phyloP scores from a whole-genome alignment of 2,797 vertebrate genomes.

The Enteromius afrohamiltoni region DNA sequence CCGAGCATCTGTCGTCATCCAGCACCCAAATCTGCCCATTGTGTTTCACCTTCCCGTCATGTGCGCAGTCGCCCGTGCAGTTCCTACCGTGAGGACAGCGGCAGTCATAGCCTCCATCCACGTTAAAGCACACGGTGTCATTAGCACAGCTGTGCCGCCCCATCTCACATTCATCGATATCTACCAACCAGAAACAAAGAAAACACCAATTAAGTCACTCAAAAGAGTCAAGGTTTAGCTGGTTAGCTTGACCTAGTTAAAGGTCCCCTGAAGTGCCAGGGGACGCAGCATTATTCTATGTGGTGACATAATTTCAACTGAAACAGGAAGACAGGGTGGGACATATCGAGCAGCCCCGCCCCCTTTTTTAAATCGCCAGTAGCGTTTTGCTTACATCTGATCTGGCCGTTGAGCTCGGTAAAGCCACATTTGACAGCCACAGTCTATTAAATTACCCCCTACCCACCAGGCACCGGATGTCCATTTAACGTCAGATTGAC shows the following conservation, averaged over 20 bases:
- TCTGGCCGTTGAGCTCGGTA: no score
- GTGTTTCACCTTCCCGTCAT: slow-evolving; percentile 83
- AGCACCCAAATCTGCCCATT: slow-evolving; percentile 87
- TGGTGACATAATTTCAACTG: no score
- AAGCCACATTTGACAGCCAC: no score
- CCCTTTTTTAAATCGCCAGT: no score
- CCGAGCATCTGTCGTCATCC: slow-evolving; percentile 85
- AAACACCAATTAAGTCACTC: neutral
- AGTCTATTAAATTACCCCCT: no score
- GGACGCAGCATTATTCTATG: no score
- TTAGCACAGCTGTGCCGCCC: slow-evolving; percentile 86
- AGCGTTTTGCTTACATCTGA: no score
- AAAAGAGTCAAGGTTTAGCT: neutral
- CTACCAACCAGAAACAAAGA: slow-evolving; percentile 67
- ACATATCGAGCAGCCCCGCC: no score
- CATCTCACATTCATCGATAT: slow-evolving; percentile 85
- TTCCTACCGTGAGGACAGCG: slow-evolving; percentile 87
- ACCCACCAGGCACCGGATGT: no score
- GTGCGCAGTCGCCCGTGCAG: slow-evolving; percentile 85
- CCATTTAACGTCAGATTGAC: no score
- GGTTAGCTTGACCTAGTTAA: neutral
- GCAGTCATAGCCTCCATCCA: slow-evolving; percentile 87
- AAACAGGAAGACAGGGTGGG: no score
- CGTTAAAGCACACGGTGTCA: slow-evolving; percentile 86
- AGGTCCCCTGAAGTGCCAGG: no score